Evolutionary conservation across 2,113 vertebrate genomes (phyloP), one percentile per base, ranked within the genome.

Genomic region (Ictidomys tridecemlineatus): DNA sequence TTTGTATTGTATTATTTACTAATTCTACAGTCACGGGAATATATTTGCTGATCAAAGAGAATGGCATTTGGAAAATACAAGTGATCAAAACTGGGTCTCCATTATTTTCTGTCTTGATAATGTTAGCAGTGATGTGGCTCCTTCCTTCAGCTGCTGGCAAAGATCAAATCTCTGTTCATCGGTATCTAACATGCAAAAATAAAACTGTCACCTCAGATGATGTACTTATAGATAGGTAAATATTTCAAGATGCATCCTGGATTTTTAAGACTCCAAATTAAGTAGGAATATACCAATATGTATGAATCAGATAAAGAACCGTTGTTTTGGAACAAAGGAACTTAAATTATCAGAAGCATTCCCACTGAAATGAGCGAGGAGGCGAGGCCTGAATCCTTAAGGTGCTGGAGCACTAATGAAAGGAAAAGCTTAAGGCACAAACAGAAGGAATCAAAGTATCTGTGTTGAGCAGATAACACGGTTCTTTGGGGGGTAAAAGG

Each of bases 1-100:
- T 79, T 88, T 70, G 4, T 30, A 63, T 63, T 37, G 4, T 6
- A 48, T 85, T 73, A 85, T 61, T 77, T 84, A n/a, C 56, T 83
- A 82, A 73, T 78, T 77, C 65, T 74, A 53, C 73, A 78, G 70
- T 80, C 24, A 79, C 76, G 85, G 61, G 92, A 78, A 89, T 28
- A 86, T 0, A 53, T 63, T 69, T 85, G 34, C 65, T 45, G n/a
- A 91, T 67, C 16, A 45, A 77, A 76, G 48, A 91, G 65, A 94
- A 80, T 30, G 48, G 22, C 4, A 2, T 91, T 48, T 89, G 67
- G 70, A 85, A 91, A n/a, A 14, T 30, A 83, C 24, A 83, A 93
- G 63, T 18, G 24, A 51, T 80, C 48, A n/a, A 80, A 30, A 0
- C 24, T 26, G 4, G 39, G 51, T 77, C 51, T 65, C 24, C 34